Conservation (phyloP, 2,888 invertebrate genomes). For the Cecidostiba fungosa region DNA sequence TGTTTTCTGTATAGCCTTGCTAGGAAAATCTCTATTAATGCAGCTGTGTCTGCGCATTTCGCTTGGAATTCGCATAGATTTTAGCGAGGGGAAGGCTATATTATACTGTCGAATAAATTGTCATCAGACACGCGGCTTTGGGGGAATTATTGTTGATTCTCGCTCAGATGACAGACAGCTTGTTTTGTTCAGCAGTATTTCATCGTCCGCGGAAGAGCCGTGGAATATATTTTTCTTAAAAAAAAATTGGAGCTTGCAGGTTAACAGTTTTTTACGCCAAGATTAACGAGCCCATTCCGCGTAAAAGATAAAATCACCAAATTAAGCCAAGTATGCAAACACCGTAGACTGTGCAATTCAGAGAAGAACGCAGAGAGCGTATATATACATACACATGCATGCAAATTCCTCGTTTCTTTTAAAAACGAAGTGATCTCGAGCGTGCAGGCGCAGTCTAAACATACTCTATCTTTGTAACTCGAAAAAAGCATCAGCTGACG, state of each 20-base stretch:
- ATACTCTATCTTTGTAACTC: conserved; percentile 22
- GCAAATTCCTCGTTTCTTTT: conserved; percentile 2
- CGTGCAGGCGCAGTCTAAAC: conserved; percentile 53
- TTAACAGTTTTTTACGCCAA: background rate
- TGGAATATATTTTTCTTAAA: background rate
- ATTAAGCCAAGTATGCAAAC: background rate
- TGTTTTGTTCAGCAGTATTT: too few species aligned
- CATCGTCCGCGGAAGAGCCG: too few species aligned
- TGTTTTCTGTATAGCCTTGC: conserved; percentile 13
- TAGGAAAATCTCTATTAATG: conserved; percentile 26
- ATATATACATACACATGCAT: background rate
- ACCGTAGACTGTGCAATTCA: background rate
- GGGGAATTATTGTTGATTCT: too few species aligned
- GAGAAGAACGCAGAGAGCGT: background rate
- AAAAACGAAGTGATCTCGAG: background rate
- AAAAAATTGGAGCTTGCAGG: background rate
- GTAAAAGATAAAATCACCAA: background rate
- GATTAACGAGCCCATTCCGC: background rate
- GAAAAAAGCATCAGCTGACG: conserved; percentile 4
- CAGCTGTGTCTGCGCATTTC: background rate
- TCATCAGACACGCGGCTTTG: too few species aligned
- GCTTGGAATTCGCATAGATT: too few species aligned
- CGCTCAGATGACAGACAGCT: too few species aligned
- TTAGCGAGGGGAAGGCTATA: too few species aligned
- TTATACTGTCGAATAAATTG: background rate